Evolutionary conservation across 2,888 invertebrate genomes (phyloP).

Genomic region (Himalopsyche japonica): DNA sequence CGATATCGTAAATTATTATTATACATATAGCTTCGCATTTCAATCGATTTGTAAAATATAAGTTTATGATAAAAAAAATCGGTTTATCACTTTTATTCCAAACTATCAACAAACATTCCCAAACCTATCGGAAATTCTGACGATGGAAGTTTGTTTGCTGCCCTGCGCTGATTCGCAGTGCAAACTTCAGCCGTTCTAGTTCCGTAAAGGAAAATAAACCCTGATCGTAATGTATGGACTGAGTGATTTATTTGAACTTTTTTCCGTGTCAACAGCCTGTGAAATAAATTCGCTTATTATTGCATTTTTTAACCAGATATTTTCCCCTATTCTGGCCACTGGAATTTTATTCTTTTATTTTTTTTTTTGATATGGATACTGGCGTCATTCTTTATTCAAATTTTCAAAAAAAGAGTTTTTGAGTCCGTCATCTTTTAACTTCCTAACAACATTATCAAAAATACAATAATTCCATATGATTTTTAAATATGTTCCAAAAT

Average conservation of each 20-base stretch:
- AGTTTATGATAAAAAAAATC: too few species aligned
- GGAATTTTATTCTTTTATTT: not conserved
- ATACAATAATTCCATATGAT: too few species aligned
- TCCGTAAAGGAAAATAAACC: not conserved
- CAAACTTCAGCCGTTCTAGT: slow-evolving; percentile 9
- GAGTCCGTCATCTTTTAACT: too few species aligned
- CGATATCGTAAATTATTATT: too few species aligned
- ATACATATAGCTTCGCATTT: too few species aligned
- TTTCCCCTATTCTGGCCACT: not conserved
- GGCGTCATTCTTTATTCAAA: too few species aligned
- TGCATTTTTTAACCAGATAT: not conserved
- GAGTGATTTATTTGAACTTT: not conserved
- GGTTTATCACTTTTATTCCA: too few species aligned
- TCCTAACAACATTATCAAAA: too few species aligned
- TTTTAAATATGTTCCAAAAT: too few species aligned
- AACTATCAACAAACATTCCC: not conserved
- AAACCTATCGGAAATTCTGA: not conserved
- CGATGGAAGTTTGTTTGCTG: not conserved
- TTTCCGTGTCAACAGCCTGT: not conserved
- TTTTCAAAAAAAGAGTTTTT: too few species aligned
- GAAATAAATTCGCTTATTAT: not conserved
- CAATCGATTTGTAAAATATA: too few species aligned
- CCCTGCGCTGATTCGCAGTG: slow-evolving; percentile 24
- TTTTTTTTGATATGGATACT: too few species aligned
- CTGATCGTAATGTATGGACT: not conserved